phyloP scores from a whole-genome alignment of 2,797 vertebrate genomes.

The Characodon lateralis region DNA sequence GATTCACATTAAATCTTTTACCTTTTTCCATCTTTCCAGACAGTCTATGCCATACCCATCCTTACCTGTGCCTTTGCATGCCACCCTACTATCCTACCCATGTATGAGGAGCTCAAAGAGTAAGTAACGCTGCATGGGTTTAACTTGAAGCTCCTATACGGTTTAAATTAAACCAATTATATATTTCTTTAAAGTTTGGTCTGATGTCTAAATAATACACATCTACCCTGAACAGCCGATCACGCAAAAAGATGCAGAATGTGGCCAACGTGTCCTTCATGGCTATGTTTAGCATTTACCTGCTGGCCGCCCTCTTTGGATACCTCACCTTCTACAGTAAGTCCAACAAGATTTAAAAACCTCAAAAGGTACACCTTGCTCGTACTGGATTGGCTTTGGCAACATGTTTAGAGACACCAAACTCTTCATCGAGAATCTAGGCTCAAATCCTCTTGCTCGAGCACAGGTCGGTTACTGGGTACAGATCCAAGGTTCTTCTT shows the following conservation, averaged over 20 bases:
- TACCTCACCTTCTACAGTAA: constrained; percentile 97
- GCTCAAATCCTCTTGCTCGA: too few species aligned
- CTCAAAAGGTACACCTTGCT: too few species aligned
- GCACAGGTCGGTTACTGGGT: too few species aligned
- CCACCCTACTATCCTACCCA: constrained; percentile 95
- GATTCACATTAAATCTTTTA: neutral
- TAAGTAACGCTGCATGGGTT: constrained; percentile 63
- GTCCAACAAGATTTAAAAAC: constrained; percentile 19
- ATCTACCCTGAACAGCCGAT: constrained; percentile 81
- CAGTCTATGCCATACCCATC: constrained; percentile 95
- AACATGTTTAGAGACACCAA: too few species aligned
- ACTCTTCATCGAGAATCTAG: too few species aligned
- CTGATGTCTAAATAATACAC: neutral
- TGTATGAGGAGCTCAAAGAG: constrained; percentile 97
- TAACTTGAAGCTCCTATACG: neutral
- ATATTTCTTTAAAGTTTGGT: neutral
- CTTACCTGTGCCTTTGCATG: constrained; percentile 97
- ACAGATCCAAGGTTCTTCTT: too few species aligned
- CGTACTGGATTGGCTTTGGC: too few species aligned
- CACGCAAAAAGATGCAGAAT: constrained; percentile 91
- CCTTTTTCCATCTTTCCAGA: constrained; percentile 75
- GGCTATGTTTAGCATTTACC: constrained; percentile 97
- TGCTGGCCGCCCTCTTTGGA: constrained; percentile 95
- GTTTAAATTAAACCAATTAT: neutral
- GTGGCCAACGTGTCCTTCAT: constrained; percentile 97